These are phyloP conservation scores for Oceanodroma tethys DNA, from an alignment of 2,113 vertebrate genomes.

Conservation along the genomic window DNA sequence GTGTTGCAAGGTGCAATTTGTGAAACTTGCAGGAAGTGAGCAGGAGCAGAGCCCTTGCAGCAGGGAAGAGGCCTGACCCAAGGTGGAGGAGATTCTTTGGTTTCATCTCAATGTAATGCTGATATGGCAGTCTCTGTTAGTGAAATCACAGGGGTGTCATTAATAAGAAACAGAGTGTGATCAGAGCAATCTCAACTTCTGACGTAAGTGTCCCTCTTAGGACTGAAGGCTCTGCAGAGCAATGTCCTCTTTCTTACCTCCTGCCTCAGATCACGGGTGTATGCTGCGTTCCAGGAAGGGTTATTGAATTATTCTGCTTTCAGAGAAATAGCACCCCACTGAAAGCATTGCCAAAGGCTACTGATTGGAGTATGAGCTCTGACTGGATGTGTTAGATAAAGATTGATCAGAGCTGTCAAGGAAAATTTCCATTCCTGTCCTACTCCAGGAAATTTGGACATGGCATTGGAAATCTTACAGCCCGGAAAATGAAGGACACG, in stretches of 20 bases:
- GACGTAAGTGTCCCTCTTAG: background rate
- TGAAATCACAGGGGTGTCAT: background rate
- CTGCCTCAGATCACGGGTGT: rapidly evolving
- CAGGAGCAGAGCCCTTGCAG: background rate
- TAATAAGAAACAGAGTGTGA: background rate
- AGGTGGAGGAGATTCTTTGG: background rate
- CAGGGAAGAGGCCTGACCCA: background rate
- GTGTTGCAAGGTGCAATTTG: background rate
- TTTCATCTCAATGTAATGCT: background rate
- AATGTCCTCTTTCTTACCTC: background rate
- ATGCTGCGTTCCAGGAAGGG: background rate
- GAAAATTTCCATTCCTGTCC: background rate
- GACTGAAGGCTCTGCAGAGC: background rate
- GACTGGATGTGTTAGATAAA: background rate
- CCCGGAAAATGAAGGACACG: background rate
- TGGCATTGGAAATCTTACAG: background rate
- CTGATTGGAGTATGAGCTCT: background rate
- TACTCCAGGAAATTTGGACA: background rate
- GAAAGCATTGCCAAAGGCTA: background rate
- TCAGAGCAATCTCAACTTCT: background rate
- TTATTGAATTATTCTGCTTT: background rate
- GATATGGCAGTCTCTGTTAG: background rate
- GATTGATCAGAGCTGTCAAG: background rate
- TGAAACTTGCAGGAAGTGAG: background rate
- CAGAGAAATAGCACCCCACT: background rate